A percentile compares a stretch with the other conserved stretches of the same genome.
Conservation (phyloP, 1,140 invertebrate species). For the Rhizoglyphus robini region DNA sequence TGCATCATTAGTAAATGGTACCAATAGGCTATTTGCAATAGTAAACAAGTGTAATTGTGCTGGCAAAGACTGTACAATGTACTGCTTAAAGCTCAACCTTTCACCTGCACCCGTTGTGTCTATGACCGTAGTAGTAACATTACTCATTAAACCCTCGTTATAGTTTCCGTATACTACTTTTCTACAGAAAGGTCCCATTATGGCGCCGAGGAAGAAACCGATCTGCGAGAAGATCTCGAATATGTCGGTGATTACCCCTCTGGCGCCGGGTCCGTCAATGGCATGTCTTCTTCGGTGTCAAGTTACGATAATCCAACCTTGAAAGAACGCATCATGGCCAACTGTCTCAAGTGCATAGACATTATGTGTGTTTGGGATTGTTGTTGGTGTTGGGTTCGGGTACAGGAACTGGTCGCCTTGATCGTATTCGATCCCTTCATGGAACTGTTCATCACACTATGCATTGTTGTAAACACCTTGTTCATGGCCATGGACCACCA, state of each 20-base stretch:
- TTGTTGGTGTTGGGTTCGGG: conserved; percentile 73
- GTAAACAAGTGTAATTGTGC: too few relatives aligned
- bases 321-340: conserved; percentile 63
- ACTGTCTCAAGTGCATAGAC: conserved; percentile 63
- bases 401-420: conserved; percentile 75
- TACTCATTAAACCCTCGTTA: conserved; percentile 27
- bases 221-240: neutral
- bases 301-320: conserved; percentile 58
- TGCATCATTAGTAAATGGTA: too few relatives aligned
- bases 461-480: conserved; percentile 91
- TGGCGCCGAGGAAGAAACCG: neutral
- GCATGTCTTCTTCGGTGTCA: conserved; percentile 31
- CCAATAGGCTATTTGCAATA: too few relatives aligned
- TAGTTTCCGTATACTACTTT: conserved; percentile 30
- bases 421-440: conserved; percentile 95
- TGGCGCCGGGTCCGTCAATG: neutral
- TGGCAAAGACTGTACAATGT: too few relatives aligned
- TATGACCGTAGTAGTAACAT: neutral
- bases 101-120: neutral
- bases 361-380: conserved; percentile 95
- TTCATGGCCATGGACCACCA: conserved; percentile 97
- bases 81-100: too few relatives aligned
- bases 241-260: neutral
- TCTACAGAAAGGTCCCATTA: conserved; percentile 27
- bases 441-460: conserved; percentile 92